Evolutionary conservation across 2,888 invertebrate species (phyloP).

Genomic region (Lasioglossum marginatum): DNA sequence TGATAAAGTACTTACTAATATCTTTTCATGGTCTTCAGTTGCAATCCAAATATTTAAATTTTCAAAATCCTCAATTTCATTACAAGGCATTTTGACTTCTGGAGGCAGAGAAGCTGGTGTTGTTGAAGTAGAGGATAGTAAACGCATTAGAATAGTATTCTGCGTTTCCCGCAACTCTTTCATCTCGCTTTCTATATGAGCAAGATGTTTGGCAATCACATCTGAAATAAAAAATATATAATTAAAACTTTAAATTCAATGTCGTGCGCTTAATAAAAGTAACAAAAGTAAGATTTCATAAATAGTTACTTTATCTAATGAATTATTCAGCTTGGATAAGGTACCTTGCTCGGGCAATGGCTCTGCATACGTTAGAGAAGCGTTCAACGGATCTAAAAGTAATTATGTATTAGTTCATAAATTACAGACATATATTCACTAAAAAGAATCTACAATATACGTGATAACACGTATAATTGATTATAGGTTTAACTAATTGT

Average conservation of each 20-base stretch:
- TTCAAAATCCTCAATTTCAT: too few relatives aligned
- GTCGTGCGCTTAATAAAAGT: not conserved
- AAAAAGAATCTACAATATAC: not conserved
- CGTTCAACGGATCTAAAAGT: not conserved
- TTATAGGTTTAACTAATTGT: not conserved
- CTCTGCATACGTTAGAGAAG: not conserved
- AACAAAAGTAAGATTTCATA: not conserved
- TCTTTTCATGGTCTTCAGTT: too few relatives aligned
- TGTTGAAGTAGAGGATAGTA: too few relatives aligned
- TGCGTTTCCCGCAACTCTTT: too few relatives aligned
- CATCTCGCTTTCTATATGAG: too few relatives aligned
- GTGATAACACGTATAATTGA: not conserved
- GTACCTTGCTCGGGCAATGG: not conserved
- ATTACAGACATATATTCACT: slow-evolving; percentile 1
- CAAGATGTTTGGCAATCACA: not conserved
- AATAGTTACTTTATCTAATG: not conserved
- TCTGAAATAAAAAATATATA: not conserved
- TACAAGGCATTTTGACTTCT: too few relatives aligned
- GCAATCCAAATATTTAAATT: too few relatives aligned
- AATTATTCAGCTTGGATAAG: not conserved
- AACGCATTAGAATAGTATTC: too few relatives aligned
- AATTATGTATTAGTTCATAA: slow-evolving; percentile 1
- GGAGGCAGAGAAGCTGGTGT: too few relatives aligned
- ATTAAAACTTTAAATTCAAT: not conserved
- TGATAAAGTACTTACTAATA: too few relatives aligned